Conservation (phyloP, 2,113 vertebrate genomes). For the Oreochromis tanganicae region DNA sequence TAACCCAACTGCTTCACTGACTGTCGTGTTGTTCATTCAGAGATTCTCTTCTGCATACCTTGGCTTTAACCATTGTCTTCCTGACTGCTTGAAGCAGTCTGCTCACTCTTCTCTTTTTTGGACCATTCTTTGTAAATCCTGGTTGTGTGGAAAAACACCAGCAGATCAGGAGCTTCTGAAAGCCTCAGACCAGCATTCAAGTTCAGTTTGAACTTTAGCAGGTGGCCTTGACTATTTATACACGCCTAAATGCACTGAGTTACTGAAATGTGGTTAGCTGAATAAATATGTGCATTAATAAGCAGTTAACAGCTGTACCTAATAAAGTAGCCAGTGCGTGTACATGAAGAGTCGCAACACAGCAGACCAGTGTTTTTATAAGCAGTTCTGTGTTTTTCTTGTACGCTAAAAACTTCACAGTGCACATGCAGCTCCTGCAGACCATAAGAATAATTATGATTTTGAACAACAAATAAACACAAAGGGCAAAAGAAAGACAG, state of each 20-base stretch:
- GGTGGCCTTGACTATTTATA: background rate
- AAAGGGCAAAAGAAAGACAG: background rate
- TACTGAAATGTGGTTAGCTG: background rate
- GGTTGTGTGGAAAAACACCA: background rate
- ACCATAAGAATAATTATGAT: background rate
- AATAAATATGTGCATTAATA: background rate
- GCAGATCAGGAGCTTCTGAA: background rate
- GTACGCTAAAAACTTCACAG: background rate
- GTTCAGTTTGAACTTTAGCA: background rate
- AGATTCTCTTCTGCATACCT: background rate
- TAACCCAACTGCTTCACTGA: background rate
- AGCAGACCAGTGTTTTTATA: background rate
- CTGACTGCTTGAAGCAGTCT: background rate
- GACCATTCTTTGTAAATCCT: background rate
- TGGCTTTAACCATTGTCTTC: background rate
- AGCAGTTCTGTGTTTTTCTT: background rate
- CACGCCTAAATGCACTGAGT: background rate
- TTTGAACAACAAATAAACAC: background rate
- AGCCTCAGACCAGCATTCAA: background rate
- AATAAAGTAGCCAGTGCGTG: background rate
- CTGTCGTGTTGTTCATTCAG: background rate
- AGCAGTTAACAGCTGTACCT: background rate
- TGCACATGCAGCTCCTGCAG: background rate
- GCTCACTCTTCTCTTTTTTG: background rate
- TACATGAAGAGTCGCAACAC: background rate